Base-by-base conservation (phyloP, 2,888 invertebrate species). In the Noctua fimbriata region DNA sequence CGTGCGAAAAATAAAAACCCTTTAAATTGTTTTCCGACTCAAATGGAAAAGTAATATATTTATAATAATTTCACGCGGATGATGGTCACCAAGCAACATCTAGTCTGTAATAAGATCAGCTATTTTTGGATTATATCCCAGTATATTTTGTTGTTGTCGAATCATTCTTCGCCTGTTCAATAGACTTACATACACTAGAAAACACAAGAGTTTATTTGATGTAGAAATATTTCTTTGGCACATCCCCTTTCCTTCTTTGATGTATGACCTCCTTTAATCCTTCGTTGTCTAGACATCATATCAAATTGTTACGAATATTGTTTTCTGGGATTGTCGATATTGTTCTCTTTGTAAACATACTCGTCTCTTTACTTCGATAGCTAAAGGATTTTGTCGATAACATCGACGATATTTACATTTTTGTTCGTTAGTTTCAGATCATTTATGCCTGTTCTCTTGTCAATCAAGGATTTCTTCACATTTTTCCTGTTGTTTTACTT, bases 271-370 rank as follows among this genome's bases (percentile, higher is more conserved):
- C n/a, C 58, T 66, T 63, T 85, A 85, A 85, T 85, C 83, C 83
- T 44, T 52, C 36, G 69, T 69, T 67, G 85, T 85, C 85, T 85
- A 85, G 85, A 85, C 85, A 73, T 83, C 80, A 85, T 79, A 85
- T 81, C 82, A 83, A 79, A 79, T 82, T 79, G 80, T 85, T 60
- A 36, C 73, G 73, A 79, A 84, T 79, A 83, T 86, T 86, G 76
- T 86, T 86, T 84, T 66, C 76, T 36, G 73, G 60, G 76, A 79
- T 86, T 81, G 72, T n/a, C 72, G 67, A 80, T 84, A 69, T 81
- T 83, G 65, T 83, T 73, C 74, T 63, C 32, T 76, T 65, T 52
- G 44, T 32, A 65, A 81, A 79, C 18, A 75, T 73, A 12, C 55
- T 71, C 58, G 24, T 73, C 14, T 28, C 9, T 78, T 2, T 71